Percentiles rank a stretch among this genome's conserved stretches.
phyloP scores from a whole-genome alignment of 2,797 vertebrate species.

The Enteromius anoplus region DNA sequence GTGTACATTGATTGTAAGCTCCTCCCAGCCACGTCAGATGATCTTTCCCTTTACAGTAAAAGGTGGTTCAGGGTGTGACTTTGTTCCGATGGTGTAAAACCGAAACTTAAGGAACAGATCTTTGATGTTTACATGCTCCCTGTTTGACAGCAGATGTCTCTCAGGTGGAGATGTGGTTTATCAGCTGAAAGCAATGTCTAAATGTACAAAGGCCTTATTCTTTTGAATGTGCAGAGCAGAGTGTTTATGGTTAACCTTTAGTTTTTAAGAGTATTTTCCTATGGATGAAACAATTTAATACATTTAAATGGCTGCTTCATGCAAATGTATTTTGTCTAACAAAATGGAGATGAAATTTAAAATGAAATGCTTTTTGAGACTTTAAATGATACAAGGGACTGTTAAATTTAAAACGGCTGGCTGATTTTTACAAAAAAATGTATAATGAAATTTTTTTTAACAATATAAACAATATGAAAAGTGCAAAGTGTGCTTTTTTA shows the following conservation, averaged over 20 bases:
- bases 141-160: not conserved
- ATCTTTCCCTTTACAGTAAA: conserved; percentile 24
- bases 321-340: not conserved
- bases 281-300: not conserved
- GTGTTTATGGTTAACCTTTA: not conserved
- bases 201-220: not conserved
- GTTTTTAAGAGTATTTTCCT: not conserved
- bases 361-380: too few relatives aligned
- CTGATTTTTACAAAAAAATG: not conserved
- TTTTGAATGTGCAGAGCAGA: not conserved
- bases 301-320: not conserved
- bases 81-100: not conserved
- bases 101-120: not conserved
- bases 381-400: not conserved
- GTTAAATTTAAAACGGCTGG: not conserved
- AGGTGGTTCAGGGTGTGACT: not conserved
- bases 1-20: not conserved
- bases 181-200: not conserved
- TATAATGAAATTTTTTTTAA: not conserved
- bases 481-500: not conserved
- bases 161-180: not conserved
- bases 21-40: not conserved
- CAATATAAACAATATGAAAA: not conserved
- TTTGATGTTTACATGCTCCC: not conserved
- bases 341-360: too few relatives aligned